Evolutionary conservation across 2,888 invertebrate species (phyloP), one percentile per base, ranked within the genome.

Genomic region (Hirtodrosophila confusa): DNA sequence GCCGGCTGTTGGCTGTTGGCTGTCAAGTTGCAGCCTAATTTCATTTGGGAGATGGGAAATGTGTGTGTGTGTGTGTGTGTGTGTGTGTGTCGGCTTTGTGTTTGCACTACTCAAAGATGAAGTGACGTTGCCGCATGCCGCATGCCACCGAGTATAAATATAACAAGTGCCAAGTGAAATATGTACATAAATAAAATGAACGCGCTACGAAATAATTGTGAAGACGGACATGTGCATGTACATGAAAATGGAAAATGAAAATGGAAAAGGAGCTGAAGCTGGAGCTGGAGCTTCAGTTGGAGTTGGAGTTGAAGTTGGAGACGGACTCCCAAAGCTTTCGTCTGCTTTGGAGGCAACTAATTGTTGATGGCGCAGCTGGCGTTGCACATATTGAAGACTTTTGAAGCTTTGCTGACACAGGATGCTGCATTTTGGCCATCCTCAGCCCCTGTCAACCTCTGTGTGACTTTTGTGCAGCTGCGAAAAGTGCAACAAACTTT

Each of bases 151-250:
- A 64, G 80, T 86, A 84, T 86, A 86, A 86, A 80, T 80, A 80
- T 86, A 80, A 86, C 87, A 86, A 86, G 82, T 82, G 87, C 82
- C 87, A 84, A 86, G 53, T 78, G 82, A 86, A 82, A 78, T 82
- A 70, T 85, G 88, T 82, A 75, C 84, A 87, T 82, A 87, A 70
- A 84, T 82, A 87, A 84, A 69, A 64, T 53, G 50, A 39, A 62
- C 55, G 53, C 62, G 51, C 56, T 40, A 47, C 27, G 40, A 4
- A 65, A 44, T 40, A 33, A 44, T 45, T 54, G 40, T 29, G 36
- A 37, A 43, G 11, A 51, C 40, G 40, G 27, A 51, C 24, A 50
- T 10, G 39, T 6, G 44, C 49, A 58, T 11, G 47, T 29, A 43
- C 36, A 55, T 31, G 33, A 24, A 10, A 39, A 7, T 24, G 45